phyloP scores from a whole-genome alignment of 2,797 vertebrate species.

The Pipistrellus nathusii region DNA sequence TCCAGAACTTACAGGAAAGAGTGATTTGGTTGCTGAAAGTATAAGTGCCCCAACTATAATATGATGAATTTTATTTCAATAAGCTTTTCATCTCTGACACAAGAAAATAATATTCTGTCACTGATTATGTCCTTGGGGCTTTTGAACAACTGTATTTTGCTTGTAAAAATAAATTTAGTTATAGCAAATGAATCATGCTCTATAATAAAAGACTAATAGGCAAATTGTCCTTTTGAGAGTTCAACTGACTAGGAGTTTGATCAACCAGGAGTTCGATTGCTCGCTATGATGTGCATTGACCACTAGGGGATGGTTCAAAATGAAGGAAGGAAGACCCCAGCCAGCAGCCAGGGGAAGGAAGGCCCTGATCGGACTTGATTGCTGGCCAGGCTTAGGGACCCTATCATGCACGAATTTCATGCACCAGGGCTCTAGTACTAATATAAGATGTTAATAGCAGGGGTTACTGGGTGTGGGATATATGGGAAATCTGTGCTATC shows the following conservation, averaged over 20 bases:
- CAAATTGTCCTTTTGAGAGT: too few relatives aligned
- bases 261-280: too few relatives aligned
- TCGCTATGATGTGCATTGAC: too few relatives aligned
- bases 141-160: background rate
- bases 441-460: background rate
- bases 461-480: background rate
- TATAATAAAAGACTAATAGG: too few relatives aligned
- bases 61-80: constrained; percentile 23
- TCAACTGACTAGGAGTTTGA: too few relatives aligned
- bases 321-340: too few relatives aligned
- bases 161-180: constrained; percentile 23
- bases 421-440: background rate
- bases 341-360: too few relatives aligned
- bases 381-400: too few relatives aligned
- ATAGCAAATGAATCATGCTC: background rate
- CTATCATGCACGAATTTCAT: too few relatives aligned
- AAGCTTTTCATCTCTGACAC: constrained; percentile 14
- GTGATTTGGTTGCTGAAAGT: background rate
- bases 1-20: background rate
- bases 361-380: too few relatives aligned
- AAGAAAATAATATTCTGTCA: constrained; percentile 12
- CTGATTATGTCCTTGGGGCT: background rate
- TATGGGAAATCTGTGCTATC: background rate
- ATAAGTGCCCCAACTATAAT: background rate
- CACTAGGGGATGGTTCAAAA: too few relatives aligned